Base-by-base conservation (phyloP, 2,888 invertebrate species). In the Steinernema hermaphroditum region DNA sequence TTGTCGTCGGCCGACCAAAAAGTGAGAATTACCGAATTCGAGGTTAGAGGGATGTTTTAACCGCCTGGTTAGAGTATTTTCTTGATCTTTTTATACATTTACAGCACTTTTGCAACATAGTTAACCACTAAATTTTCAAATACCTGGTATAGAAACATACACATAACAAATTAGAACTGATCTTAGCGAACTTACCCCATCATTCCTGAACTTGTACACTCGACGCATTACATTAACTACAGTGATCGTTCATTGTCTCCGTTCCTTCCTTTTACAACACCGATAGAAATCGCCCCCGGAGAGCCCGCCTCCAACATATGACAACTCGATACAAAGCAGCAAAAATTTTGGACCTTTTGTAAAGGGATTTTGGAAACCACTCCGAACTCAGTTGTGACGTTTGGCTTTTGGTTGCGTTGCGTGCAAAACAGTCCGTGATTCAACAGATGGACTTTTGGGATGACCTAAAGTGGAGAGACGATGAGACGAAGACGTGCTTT, bases 171-270 rank as follows among this genome's bases (percentile, higher is more conserved):
- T 12, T 16, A 41, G 43, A 41, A 41, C 16, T 41, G 43, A 41
- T 12, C n/a, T n/a, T n/a, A 46, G 46, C 46, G 16, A n/a, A 62
- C 62, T 62, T 29, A 62, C 62, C 62, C 62, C 62, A 27, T 62
- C 62, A 32, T 62, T 24, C 34, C 32, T 62, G 62, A 62, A 62
- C 6, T 19, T 29, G 34, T 62, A 62, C 29, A 62, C 62, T 32
- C 62, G 62, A 12, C 62, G 29, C 62, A 62, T 62, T 27, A 62
- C 9, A 1, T 29, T 32, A 27, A 50, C 50, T n/a, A n/a, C 19
- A 19, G 22, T 50, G 24, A 50, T 50, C 24, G 50, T 2, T 22
- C 37, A 37, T 37, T 37, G 37, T 37, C 37, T 37, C 37, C 37
- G 4, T 12, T 37, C 37, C 4, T 12, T 37, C 37, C 37, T 37